Evolutionary conservation across 2,113 vertebrate species (phyloP).

Genomic region (Melanerpes formicivorus): DNA sequence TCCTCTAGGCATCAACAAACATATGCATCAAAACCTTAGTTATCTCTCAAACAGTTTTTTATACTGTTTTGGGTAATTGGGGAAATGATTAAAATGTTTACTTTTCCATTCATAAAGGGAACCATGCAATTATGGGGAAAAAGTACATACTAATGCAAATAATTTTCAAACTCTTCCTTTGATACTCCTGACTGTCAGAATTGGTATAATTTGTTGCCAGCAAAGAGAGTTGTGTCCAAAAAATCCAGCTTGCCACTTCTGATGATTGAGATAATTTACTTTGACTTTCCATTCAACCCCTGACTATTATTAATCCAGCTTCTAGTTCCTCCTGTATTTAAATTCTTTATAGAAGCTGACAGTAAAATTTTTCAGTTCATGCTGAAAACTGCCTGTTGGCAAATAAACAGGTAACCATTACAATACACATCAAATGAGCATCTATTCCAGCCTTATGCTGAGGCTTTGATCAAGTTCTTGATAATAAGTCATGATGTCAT

Average conservation of each 20-base stretch:
- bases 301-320: neutral
- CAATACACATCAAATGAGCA: neutral
- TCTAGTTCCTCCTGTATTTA: neutral
- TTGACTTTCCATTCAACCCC: neutral
- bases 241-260: neutral
- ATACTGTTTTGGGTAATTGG: neutral
- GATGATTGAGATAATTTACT: neutral
- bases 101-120: neutral
- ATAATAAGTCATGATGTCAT: neutral
- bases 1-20: neutral
- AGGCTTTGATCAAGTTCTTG: neutral
- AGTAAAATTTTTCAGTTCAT: neutral
- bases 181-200: neutral
- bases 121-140: neutral
- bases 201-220: neutral
- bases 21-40: neutral
- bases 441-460: neutral
- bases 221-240: neutral
- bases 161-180: neutral
- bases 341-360: neutral
- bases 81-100: neutral
- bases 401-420: slow-evolving; percentile 25
- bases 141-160: neutral
- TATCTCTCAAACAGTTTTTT: neutral
- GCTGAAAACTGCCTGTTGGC: neutral